These are phyloP conservation scores for Helogale parvula DNA, from an alignment of 2,113 vertebrate species.

Conservation along the genomic window DNA sequence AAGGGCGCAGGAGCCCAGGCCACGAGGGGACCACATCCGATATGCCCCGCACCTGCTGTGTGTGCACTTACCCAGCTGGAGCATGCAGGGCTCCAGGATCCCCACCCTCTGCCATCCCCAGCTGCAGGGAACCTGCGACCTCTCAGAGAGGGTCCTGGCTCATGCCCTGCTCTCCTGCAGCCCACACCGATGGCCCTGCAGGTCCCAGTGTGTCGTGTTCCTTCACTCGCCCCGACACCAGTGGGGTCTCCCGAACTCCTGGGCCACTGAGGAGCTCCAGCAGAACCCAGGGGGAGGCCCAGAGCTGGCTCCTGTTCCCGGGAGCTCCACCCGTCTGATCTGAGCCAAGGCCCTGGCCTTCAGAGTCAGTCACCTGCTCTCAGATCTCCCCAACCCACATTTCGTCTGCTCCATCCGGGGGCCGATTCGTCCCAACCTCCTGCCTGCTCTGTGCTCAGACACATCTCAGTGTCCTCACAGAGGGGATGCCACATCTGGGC, in stretches of 20 bases:
- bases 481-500: not conserved
- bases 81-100: not conserved
- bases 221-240: too few species aligned
- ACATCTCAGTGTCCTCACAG: not conserved
- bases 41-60: too few species aligned
- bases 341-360: not conserved
- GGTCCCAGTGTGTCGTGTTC: not conserved
- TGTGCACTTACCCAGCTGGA: not conserved
- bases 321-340: not conserved
- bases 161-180: not conserved
- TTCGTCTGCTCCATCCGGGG: not conserved
- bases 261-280: not conserved
- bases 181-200: not conserved
- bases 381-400: too few species aligned
- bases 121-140: not conserved
- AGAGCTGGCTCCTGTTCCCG: not conserved
- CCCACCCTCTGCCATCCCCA: not conserved
- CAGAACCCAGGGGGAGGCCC: not conserved
- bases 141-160: not conserved
- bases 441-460: not conserved
- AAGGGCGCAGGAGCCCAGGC: not conserved
- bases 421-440: not conserved
- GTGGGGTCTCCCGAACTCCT: not conserved
- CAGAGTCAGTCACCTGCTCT: too few species aligned
- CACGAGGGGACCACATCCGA: rapidly evolving